Percentiles rank a stretch among this genome's conserved stretches.
These are phyloP conservation scores for Bubalus kerabau DNA, from an alignment of 2,113 vertebrate species.

Conservation along the genomic window DNA sequence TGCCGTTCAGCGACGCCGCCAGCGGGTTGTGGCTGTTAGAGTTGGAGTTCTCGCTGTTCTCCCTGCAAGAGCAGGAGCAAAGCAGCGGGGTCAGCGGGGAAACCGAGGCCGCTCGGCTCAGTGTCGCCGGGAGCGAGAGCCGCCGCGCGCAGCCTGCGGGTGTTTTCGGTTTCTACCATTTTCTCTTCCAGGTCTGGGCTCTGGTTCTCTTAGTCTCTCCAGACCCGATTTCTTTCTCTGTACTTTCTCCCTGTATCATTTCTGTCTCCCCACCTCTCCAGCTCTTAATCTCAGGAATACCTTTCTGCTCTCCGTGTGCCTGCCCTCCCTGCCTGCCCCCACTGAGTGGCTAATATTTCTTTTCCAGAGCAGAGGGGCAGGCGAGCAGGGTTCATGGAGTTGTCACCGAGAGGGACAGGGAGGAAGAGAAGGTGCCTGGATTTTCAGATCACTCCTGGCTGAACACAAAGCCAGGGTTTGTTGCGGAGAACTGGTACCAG, in stretches of 20 bases:
- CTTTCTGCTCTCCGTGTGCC: not conserved
- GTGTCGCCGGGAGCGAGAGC: not conserved
- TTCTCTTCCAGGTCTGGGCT: not conserved
- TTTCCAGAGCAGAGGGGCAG: not conserved
- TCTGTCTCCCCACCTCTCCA: not conserved
- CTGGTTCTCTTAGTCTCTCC: not conserved
- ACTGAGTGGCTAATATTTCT: not conserved
- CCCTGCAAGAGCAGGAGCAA: slow-evolving; percentile 84
- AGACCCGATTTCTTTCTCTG: not conserved
- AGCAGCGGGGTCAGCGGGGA: slow-evolving; percentile 48
- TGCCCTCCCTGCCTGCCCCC: not conserved
- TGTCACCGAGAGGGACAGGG: not conserved
- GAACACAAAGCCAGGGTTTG: not conserved
- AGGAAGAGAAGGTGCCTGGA: not conserved
- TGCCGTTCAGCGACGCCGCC: slow-evolving; percentile 96
- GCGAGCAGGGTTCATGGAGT: not conserved
- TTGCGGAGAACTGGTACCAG: not conserved
- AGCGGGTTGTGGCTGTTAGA: slow-evolving; percentile 95
- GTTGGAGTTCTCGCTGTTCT: slow-evolving; percentile 99
- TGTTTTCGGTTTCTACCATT: not conserved
- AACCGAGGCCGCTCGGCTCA: not conserved
- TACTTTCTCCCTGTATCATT: not conserved
- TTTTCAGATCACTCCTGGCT: not conserved
- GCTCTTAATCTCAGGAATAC: not conserved
- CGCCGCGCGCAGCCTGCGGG: not conserved